Percentiles rank a stretch among this genome's conserved stretches.
These are phyloP conservation scores for Zaprionus nigranus DNA, from an alignment of 1,140 invertebrate genomes.

Conservation along the genomic window DNA sequence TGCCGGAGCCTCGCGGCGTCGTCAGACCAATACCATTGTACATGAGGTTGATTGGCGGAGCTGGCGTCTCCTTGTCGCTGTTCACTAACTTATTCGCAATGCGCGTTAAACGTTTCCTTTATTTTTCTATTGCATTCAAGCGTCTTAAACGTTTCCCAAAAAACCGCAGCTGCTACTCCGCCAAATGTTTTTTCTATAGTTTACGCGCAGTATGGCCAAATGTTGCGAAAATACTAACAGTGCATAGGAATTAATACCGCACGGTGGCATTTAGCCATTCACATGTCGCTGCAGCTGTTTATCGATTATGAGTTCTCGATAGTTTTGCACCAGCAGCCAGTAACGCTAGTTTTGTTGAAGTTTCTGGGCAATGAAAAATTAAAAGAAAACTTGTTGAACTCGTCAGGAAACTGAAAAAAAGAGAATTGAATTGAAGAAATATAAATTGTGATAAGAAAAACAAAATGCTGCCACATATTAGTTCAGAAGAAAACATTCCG, in stretches of 20 bases:
- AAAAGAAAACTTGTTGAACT: slow-evolving; percentile 1
- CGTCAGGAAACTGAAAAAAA: not conserved
- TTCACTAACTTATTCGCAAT: not conserved
- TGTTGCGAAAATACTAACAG: not conserved
- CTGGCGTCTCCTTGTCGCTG: not conserved
- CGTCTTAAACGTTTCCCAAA: slow-evolving; percentile 29
- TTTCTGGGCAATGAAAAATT: not conserved
- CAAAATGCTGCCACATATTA: slow-evolving; percentile 65
- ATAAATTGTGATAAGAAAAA: slow-evolving; percentile 21
- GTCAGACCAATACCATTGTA: slow-evolving; percentile 99
- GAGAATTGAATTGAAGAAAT: not conserved
- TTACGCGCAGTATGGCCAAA: not conserved
- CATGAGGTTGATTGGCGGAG: slow-evolving; percentile 87
- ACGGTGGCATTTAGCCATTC: not conserved
- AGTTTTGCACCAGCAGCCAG: not conserved
- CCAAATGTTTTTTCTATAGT: slow-evolving; percentile 23
- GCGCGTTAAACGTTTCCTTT: slow-evolving; percentile 29
- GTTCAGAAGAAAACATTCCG: slow-evolving; percentile 50
- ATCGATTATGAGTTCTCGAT: slow-evolving; percentile 4
- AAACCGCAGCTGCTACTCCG: slow-evolving; percentile 27
- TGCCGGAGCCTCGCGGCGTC: slow-evolving; percentile 98
- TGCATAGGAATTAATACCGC: not conserved
- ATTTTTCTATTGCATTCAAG: slow-evolving; percentile 39
- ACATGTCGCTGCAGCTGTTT: slow-evolving; percentile 1
- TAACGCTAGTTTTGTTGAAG: slow-evolving; percentile 2